These are phyloP conservation scores for Lepidocolaptes lacrymiger DNA, from an alignment of 2,797 vertebrate species.

Conservation along the genomic window DNA sequence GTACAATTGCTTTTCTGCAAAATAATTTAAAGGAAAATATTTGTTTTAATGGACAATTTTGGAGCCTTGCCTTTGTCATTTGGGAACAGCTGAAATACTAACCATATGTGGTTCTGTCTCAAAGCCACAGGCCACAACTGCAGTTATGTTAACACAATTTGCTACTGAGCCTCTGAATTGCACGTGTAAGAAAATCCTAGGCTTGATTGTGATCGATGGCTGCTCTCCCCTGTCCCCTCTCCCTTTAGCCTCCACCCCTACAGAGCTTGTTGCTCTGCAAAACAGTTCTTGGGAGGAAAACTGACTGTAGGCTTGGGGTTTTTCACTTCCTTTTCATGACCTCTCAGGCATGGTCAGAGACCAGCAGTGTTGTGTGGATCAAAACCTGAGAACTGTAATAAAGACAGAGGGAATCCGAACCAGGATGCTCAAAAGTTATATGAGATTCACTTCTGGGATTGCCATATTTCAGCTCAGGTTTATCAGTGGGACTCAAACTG, in stretches of 20 bases:
- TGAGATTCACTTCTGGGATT: not conserved
- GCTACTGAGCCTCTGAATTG: not conserved
- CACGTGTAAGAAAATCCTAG: not conserved
- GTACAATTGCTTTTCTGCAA: not conserved
- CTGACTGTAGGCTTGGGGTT: not conserved
- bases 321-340: not conserved
- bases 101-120: slow-evolving; percentile 2
- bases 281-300: not conserved
- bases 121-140: slow-evolving; percentile 25
- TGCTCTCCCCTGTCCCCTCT: not conserved
- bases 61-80: not conserved
- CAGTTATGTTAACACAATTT: slow-evolving; percentile 1
- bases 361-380: not conserved
- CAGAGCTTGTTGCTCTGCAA: not conserved
- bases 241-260: not conserved
- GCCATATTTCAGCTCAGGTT: not conserved
- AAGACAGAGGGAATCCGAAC: not conserved
- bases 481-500: not conserved
- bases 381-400: not conserved
- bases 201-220: not conserved
- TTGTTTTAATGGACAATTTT: slow-evolving; percentile 5
- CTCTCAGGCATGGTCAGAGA: not conserved
- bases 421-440: not conserved
- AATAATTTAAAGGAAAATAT: not conserved
- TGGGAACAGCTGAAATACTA: slow-evolving; percentile 32